Conservation (phyloP, 30 jellyfish, hydroid and myxozoan species). For the Pseudorhiza aurosa region DNA sequence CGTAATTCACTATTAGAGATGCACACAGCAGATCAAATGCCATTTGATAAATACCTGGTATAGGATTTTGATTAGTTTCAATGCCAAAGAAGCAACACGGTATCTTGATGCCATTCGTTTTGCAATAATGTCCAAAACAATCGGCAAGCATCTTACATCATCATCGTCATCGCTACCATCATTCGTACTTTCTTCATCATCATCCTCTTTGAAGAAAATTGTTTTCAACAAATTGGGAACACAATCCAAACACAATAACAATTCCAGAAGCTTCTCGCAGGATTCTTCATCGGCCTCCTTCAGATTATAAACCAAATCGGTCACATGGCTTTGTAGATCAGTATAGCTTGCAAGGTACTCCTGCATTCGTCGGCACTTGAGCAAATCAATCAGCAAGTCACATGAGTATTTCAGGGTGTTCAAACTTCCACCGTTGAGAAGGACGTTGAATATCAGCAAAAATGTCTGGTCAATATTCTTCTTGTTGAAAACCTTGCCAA, state of each 20-base stretch:
- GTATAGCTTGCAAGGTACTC: constrained; percentile 64
- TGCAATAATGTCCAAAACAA: constrained; percentile 10
- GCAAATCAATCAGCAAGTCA: constrained; percentile 74
- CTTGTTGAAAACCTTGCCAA: constrained; percentile 87
- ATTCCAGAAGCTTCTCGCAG: constrained; percentile 39
- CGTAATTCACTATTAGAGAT: too few species aligned
- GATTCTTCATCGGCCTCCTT: constrained; percentile 32
- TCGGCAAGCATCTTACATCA: background rate
- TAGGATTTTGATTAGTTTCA: constrained; percentile 26
- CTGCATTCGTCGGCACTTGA: constrained; percentile 45
- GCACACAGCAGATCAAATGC: too few species aligned
- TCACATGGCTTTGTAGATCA: constrained; percentile 34
- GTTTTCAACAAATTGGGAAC: constrained; percentile 6
- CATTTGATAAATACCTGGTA: constrained; percentile 31
- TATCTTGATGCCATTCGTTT: background rate
- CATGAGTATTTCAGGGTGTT: constrained; percentile 65
- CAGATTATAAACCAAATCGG: constrained; percentile 20
- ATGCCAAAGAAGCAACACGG: constrained; percentile 21
- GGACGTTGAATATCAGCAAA: constrained; percentile 68
- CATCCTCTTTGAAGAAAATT: background rate
- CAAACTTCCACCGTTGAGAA: constrained; percentile 59
- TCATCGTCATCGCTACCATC: background rate
- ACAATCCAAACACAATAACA: constrained; percentile 5
- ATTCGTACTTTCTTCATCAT: background rate
- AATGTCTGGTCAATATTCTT: constrained; percentile 72